Base-by-base conservation (phyloP, 2,797 vertebrate species). In the Peromyscus attwateri region DNA sequence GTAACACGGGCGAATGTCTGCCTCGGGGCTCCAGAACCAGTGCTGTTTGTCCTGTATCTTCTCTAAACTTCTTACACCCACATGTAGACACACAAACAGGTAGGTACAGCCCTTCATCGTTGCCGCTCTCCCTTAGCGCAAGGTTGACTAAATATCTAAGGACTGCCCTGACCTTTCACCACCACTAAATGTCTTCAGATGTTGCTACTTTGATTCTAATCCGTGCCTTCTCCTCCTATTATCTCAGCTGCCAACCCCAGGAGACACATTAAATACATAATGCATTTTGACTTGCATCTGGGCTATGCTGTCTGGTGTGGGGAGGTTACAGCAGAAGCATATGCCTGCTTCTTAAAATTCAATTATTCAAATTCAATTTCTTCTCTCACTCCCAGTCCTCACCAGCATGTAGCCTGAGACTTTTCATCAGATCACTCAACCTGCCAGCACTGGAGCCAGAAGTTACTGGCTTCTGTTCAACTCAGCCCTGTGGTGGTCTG, bases 221-320 rank as follows among this genome's bases (percentile, higher is more conserved):
- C 91, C 92, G 52, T 98, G 96, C 94, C 97, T 98, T 98, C 96
- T 97, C 97, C 91, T 97, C 97, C 97, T 96, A 96, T 97, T 97
- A 92, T 97, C 96, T 97, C 52, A 84, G 90, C 98, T 96, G 97
- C 73, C 98, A 98, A 73, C 96, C 97, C 75, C 87, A 83, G 34
- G 98, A 97, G 97, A 97, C 70, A 46, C 70, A 97, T 98, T 98
- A 97, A 98, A 98, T 92, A 91, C 64, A 98, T 97, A 98, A 97
- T 95, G 97, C 97, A 90, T 98, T 93, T 95, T 96, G 98, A 96
- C 98, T 79, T 93, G 95, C 96, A 46, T 96, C 97, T 98, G 17
- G 93, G 82, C 73, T 92, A 62, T 60, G 94, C 49, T 92, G 87
- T 94, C 97, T 97, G 97, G 97, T 93, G 94, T 96, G 96, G 97